Evolutionary conservation across 2,888 invertebrate genomes (phyloP), one percentile per base, ranked within the genome.

Genomic region (Heliconius hortense): DNA sequence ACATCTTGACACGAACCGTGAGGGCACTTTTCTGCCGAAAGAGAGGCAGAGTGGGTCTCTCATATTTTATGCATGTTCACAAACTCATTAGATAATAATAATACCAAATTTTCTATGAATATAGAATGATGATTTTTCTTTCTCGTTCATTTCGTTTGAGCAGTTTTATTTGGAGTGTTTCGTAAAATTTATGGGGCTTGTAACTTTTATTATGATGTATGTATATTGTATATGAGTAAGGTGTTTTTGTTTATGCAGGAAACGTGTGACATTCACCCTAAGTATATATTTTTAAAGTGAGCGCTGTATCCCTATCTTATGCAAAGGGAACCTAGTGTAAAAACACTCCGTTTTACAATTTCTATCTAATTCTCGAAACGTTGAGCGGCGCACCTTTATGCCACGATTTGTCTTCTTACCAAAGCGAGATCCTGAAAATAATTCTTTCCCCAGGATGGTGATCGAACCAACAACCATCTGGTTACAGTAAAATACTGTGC

Each of bases 31-130:
- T 70, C 75, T 53, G 76, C 79, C 75, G 72, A 75, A 71, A 79
- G 75, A 76, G 77, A 76, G 67, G 75, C 76, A 77, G 77, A 78
- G 77, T 79, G 77, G 74, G 75, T 76, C 67, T 75, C 70, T 72
- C 77, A 80, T 80, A 78, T 76, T 79, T 80, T 80, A 80, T 80
- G 80, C 79, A 80, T 76, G 76, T 79, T 80, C 79, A 79, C 80
- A 78, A 77, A 78, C 79, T 80, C 79, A 79, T 79, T 79, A 78
- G 64, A 67, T 78, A 78, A 77, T 78, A 78, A 76, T 77, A 78
- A 78, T 77, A 74, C 74, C 67, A 77, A 73, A 77, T 79, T 79
- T 77, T 35, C 59, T 56, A 69, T 72, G 64, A 62, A 77, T 67
- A 48, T 72, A 73, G 77, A 74, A 74, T 70, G 60, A 60, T 60